These are phyloP conservation scores for Sardinella longiceps DNA, from an alignment of 2,797 vertebrate genomes.

Conservation along the genomic window DNA sequence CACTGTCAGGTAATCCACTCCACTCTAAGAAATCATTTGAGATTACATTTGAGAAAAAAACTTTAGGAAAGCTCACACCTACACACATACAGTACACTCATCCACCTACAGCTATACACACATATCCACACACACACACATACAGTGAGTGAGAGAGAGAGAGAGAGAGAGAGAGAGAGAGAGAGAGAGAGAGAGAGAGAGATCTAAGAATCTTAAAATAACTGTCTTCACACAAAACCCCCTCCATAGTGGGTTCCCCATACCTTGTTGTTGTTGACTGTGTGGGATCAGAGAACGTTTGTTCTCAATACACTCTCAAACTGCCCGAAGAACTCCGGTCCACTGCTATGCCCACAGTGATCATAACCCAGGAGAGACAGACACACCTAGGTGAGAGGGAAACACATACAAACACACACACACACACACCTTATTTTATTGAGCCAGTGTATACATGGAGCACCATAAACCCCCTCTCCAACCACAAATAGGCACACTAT, in stretches of 20 bases:
- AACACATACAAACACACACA: conserved; percentile 8
- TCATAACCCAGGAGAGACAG: background rate
- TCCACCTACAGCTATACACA: too few relatives aligned
- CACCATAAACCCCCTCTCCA: conserved; percentile 63
- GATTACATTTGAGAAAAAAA: background rate
- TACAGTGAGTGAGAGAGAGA: too few relatives aligned
- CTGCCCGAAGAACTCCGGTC: background rate
- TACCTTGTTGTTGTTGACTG: background rate
- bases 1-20: background rate
- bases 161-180: too few relatives aligned
- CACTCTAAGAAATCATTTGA: background rate
- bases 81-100: background rate
- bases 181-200: too few relatives aligned
- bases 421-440: conserved; percentile 49
- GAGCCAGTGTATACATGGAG: conserved; percentile 63
- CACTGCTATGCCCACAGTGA: background rate
- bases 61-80: background rate
- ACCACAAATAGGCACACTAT: conserved; percentile 71
- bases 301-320: background rate
- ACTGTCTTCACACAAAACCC: background rate
- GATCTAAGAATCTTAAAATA: background rate
- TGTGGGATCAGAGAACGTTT: background rate
- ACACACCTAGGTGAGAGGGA: conserved; percentile 24
- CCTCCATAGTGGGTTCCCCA: background rate
- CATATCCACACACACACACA: background rate